phyloP scores from a whole-genome alignment of 2,797 vertebrate species.

The Chelon labrosus region DNA sequence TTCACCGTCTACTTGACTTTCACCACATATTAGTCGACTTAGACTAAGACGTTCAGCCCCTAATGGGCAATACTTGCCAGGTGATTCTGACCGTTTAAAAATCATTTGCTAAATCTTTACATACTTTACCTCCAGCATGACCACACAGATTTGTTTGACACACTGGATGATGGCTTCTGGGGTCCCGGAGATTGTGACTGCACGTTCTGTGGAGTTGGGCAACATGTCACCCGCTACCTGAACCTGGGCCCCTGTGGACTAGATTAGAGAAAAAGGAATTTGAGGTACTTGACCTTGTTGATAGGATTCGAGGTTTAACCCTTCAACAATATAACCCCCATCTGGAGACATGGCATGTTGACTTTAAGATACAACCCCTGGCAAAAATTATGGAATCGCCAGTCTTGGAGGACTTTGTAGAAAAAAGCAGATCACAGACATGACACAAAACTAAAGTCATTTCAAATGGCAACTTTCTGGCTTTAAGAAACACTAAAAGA shows the following conservation, averaged over 20 bases:
- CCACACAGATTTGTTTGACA: slow-evolving; percentile 98
- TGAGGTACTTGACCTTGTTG: slow-evolving; percentile 33
- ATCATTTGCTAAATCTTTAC: not conserved
- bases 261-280: slow-evolving; percentile 47
- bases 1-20: too few relatives aligned
- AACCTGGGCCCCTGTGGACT: slow-evolving; percentile 99
- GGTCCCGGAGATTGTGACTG: slow-evolving; percentile 98
- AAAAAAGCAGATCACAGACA: too few relatives aligned
- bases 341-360: slow-evolving; percentile 16
- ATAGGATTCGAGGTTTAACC: too few relatives aligned
- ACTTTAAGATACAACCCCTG: too few relatives aligned
- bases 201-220: slow-evolving; percentile 97
- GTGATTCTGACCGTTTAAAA: slow-evolving; percentile 17
- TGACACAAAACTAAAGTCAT: too few relatives aligned
- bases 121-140: slow-evolving; percentile 93
- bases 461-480: too few relatives aligned
- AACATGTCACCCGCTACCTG: slow-evolving; percentile 98
- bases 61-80: slow-evolving; percentile 6
- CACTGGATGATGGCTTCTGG: slow-evolving; percentile 99
- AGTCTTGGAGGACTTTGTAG: too few relatives aligned
- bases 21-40: too few relatives aligned
- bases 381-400: too few relatives aligned
- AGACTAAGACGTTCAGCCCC: too few relatives aligned
- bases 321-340: too few relatives aligned
- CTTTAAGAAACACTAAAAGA: too few relatives aligned